Conservation (phyloP, 1,140 invertebrate genomes). For the Armadillidium nasatum region DNA sequence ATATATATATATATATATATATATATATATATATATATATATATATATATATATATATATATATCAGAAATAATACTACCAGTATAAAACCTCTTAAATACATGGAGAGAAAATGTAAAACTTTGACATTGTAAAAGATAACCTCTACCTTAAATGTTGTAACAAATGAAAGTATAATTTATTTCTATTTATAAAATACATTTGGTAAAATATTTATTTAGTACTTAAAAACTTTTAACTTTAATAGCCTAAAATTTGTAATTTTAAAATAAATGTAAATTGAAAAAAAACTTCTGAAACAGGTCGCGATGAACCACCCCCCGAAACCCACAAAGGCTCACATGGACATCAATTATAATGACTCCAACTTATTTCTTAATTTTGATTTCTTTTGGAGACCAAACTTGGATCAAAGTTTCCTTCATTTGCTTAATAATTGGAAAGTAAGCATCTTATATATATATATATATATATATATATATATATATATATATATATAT, state of each 20-base stretch:
- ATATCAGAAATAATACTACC: too few species aligned
- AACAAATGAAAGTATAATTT: too few species aligned
- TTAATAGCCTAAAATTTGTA: too few species aligned
- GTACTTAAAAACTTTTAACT: too few species aligned
- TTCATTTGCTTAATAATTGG: conserved; percentile 66
- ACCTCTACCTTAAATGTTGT: too few species aligned
- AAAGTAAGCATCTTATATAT: conserved; percentile 51
- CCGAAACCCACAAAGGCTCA: conserved; percentile 32
- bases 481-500: conserved; percentile 3
- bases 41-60: too few species aligned
- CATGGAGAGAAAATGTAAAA: too few species aligned
- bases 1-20: conserved; percentile 22
- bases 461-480: neutral
- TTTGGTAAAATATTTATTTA: too few species aligned
- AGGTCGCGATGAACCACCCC: conserved; percentile 36
- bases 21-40: neutral
- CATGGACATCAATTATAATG: conserved; percentile 44
- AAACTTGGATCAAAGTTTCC: conserved; percentile 67
- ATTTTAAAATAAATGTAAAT: too few species aligned
- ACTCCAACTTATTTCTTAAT: conserved; percentile 58
- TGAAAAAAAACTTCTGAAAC: neutral
- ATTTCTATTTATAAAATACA: too few species aligned
- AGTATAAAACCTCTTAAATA: too few species aligned
- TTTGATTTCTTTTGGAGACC: conserved; percentile 77
- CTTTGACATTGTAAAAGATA: too few species aligned